A percentile compares a stretch with the other conserved stretches of the same genome.
phyloP scores from a whole-genome alignment of 2,888 invertebrate genomes.

The Patella pellucida region DNA sequence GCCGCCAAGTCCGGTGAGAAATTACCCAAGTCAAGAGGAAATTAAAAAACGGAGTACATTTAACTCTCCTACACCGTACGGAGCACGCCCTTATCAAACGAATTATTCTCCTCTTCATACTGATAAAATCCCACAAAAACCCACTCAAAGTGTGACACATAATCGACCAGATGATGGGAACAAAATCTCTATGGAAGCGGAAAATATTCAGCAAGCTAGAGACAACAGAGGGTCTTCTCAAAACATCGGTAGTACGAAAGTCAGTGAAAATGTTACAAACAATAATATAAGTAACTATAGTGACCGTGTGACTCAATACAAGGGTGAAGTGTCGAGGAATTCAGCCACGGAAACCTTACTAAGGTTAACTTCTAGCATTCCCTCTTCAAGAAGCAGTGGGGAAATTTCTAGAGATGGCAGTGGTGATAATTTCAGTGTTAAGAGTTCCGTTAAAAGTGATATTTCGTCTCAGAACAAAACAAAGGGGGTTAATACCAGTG shows the following conservation, averaged over 20 bases:
- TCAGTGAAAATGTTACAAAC: too few species aligned
- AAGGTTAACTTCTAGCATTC: too few species aligned
- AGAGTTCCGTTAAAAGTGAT: background rate
- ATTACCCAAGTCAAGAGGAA: background rate
- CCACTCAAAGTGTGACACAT: background rate
- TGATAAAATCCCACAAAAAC: background rate
- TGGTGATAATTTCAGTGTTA: background rate
- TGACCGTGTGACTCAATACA: too few species aligned
- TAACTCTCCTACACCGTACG: background rate
- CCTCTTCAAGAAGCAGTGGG: background rate
- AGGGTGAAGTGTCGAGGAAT: background rate
- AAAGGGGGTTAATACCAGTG: background rate
- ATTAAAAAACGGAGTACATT: conserved; percentile 1
- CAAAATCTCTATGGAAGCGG: background rate
- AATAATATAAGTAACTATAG: too few species aligned
- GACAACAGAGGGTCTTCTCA: too few species aligned
- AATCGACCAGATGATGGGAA: background rate
- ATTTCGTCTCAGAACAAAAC: background rate
- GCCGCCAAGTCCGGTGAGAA: background rate
- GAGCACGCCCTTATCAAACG: background rate
- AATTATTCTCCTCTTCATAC: background rate
- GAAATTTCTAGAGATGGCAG: background rate
- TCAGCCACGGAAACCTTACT: background rate
- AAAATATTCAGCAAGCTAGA: too few species aligned
- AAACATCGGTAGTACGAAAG: too few species aligned